A percentile compares a stretch with the other conserved stretches of the same genome.
Evolutionary conservation across 2,888 invertebrate genomes (phyloP).

Genomic region (Cabera pusaria): DNA sequence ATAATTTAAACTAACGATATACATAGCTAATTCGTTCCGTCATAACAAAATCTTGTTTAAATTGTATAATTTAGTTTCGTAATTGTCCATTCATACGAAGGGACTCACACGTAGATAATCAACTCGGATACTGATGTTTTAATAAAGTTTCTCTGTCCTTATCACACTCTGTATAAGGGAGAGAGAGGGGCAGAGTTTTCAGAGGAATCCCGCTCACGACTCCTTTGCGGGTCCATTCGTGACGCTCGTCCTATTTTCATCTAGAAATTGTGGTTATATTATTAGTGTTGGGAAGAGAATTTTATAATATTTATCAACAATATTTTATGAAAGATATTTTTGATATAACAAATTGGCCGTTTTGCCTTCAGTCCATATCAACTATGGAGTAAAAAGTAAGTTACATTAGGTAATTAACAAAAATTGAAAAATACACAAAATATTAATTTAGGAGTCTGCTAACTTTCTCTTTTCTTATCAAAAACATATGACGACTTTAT

Average conservation of each 20-base stretch:
- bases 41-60: constrained; percentile 55
- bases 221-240: constrained; percentile 54
- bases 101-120: constrained; percentile 76
- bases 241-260: constrained; percentile 64
- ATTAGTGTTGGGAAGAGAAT: constrained; percentile 33
- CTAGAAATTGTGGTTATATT: constrained; percentile 47
- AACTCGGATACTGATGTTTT: constrained; percentile 60
- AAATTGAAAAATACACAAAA: too few species aligned
- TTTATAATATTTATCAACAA: constrained; percentile 9
- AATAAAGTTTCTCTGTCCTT: constrained; percentile 56
- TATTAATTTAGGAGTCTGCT: too few species aligned
- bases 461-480: too few species aligned
- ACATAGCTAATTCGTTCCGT: constrained; percentile 37
- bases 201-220: constrained; percentile 40
- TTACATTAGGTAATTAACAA: too few species aligned
- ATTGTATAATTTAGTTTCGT: constrained; percentile 64
- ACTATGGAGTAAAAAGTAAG: too few species aligned
- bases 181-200: constrained; percentile 40
- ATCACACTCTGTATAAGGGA: constrained; percentile 35
- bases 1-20: constrained; percentile 37
- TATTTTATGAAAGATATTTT: too few species aligned
- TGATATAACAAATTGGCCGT: too few species aligned
- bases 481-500: too few species aligned
- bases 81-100: constrained; percentile 62
- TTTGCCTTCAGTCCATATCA: too few species aligned